Evolutionary conservation across 2,888 invertebrate genomes (phyloP).

Genomic region (Athalia circularis): DNA sequence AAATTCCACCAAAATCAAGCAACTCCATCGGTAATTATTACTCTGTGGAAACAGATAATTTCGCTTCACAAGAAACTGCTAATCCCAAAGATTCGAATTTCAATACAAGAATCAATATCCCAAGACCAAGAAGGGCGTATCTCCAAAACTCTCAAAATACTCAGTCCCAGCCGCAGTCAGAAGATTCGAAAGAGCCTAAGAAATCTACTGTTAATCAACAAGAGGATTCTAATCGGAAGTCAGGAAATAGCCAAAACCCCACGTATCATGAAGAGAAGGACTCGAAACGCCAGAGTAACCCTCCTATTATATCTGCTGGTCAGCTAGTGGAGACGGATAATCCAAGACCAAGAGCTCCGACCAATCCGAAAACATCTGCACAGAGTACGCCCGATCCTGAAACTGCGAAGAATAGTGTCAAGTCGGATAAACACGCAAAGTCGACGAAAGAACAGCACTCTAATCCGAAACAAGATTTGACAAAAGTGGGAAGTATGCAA

Average conservation of each 20-base stretch:
- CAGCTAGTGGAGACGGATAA: conserved; percentile 55
- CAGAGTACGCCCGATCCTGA: conserved; percentile 20
- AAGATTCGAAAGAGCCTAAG: conserved; percentile 59
- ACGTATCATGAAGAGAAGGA: conserved; percentile 31
- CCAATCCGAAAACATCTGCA: conserved; percentile 7
- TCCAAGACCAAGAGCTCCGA: conserved; percentile 7
- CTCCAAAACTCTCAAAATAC: conserved; percentile 55
- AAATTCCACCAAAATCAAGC: conserved; percentile 55
- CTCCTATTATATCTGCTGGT: conserved; percentile 47
- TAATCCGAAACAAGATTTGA: conserved; percentile 51
- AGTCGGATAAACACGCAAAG: conserved; percentile 43
- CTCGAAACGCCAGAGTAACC: conserved; percentile 30
- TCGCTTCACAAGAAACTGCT: conserved; percentile 55
- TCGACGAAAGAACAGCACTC: conserved; percentile 46
- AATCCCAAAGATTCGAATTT: conserved; percentile 58
- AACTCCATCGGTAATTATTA: conserved; percentile 55
- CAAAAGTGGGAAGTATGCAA: conserved; percentile 1
- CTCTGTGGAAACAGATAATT: conserved; percentile 54
- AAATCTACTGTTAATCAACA: conserved; percentile 51
- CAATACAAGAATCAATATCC: conserved; percentile 59
- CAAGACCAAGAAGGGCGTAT: conserved; percentile 63
- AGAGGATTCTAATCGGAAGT: conserved; percentile 27
- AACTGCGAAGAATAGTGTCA: not conserved
- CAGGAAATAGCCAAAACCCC: conserved; percentile 8
- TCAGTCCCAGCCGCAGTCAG: conserved; percentile 47